These are phyloP conservation scores for Gallinago stenura DNA, from an alignment of 2,797 vertebrate genomes.

Conservation along the genomic window DNA sequence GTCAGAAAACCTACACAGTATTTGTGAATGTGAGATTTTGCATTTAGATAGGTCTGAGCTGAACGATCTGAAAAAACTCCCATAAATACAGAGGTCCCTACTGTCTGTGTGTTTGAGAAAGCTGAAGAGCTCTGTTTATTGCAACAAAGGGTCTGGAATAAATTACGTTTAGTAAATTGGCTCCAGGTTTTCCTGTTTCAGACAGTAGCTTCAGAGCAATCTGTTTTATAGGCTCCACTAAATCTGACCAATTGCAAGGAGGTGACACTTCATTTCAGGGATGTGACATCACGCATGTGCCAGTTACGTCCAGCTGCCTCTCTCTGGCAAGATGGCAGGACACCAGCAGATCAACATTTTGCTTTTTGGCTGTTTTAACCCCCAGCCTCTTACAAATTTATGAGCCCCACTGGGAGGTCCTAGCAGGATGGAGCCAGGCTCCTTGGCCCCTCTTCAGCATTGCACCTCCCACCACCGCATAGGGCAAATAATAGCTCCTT, in stretches of 20 bases:
- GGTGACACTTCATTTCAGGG: conserved; percentile 62
- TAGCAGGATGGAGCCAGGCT: conserved; percentile 26
- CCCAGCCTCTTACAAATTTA: background rate
- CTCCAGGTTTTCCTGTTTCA: conserved; percentile 75
- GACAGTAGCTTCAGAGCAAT: conserved; percentile 73
- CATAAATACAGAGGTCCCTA: conserved; percentile 61
- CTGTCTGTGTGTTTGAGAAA: conserved; percentile 64
- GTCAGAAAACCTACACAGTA: background rate
- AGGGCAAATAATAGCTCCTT: conserved; percentile 33
- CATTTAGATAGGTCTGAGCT: conserved; percentile 69
- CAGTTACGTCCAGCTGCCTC: background rate
- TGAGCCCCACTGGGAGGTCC: background rate
- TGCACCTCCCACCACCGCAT: rapidly evolving
- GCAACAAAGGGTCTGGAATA: conserved; percentile 75
- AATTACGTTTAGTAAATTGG: conserved; percentile 76
- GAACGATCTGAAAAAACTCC: conserved; percentile 62
- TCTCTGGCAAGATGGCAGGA: background rate
- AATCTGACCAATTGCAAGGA: conserved; percentile 58
- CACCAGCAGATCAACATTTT: background rate
- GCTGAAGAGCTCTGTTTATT: conserved; percentile 76
- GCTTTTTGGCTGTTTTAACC: background rate
- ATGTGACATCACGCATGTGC: conserved; percentile 16
- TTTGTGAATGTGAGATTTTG: conserved; percentile 55
- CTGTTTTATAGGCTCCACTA: conserved; percentile 57
- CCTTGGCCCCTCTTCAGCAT: background rate